Percentiles rank a stretch among this genome's conserved stretches.
Evolutionary conservation across 2,888 invertebrate species (phyloP).

Genomic region (Synanthedon myopaeformis): DNA sequence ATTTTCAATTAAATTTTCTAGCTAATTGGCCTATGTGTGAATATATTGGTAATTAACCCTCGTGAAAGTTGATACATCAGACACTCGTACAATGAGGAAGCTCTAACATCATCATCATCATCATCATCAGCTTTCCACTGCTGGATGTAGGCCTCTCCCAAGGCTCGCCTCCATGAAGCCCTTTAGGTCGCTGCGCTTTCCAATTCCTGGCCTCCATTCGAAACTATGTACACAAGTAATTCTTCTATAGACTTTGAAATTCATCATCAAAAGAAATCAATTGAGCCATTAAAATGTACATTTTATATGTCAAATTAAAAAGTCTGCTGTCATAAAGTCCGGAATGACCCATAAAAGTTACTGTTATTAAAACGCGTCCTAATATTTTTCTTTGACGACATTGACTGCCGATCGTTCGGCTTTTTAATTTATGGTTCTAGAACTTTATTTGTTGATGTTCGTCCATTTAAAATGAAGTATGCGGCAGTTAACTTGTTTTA

Average conservation of each 20-base stretch:
- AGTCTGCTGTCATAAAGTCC: constrained; percentile 15
- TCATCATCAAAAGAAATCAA: constrained; percentile 6
- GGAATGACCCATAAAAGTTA: constrained; percentile 15
- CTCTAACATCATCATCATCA: too few relatives aligned
- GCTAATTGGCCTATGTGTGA: too few relatives aligned
- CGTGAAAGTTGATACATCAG: too few relatives aligned
- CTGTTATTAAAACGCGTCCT: constrained; percentile 18
- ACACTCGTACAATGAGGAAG: too few relatives aligned
- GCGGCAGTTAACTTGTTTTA: not conserved
- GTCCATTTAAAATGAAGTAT: constrained; percentile 1
- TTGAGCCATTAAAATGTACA: constrained; percentile 1
- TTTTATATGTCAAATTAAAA: constrained; percentile 18
- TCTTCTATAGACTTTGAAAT: not conserved
- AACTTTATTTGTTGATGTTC: not conserved
- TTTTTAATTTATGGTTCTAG: not conserved
- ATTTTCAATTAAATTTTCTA: too few relatives aligned
- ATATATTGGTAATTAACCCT: too few relatives aligned
- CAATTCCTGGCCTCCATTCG: too few relatives aligned
- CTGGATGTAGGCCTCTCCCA: too few relatives aligned
- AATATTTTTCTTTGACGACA: constrained; percentile 16
- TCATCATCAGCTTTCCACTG: too few relatives aligned
- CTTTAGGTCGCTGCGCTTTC: too few relatives aligned
- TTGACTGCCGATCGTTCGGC: constrained; percentile 15
- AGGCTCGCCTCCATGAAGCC: too few relatives aligned
- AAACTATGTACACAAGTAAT: too few relatives aligned